Evolutionary conservation across 2,797 vertebrate genomes (phyloP).

Genomic region (Aulostomus chinensis): DNA sequence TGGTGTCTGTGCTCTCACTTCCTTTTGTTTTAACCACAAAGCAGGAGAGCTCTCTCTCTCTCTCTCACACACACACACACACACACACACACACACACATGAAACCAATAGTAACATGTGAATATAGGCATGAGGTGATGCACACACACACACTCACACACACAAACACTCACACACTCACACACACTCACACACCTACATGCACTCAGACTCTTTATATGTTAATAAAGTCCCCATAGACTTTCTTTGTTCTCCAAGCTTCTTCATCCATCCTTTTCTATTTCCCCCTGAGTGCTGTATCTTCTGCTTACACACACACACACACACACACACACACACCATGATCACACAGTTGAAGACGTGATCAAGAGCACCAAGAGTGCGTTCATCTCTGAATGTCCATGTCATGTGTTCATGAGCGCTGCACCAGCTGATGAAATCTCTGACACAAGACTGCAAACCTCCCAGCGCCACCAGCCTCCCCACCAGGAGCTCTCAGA

Average conservation of each 20-base stretch:
- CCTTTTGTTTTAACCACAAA: conserved; percentile 14
- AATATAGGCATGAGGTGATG: background rate
- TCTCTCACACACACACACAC: background rate
- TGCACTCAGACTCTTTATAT: conserved; percentile 51
- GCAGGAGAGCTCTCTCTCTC: conserved; percentile 13
- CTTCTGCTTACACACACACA: conserved; percentile 11
- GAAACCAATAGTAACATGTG: background rate
- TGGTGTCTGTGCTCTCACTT: conserved; percentile 25
- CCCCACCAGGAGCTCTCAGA: conserved; percentile 26
- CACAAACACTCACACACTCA: conserved; percentile 17
- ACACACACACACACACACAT: conserved; percentile 10
- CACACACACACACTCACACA: background rate
- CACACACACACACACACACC: conserved; percentile 32
- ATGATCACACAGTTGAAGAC: no score
- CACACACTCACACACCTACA: conserved; percentile 36
- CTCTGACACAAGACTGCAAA: conserved; percentile 40
- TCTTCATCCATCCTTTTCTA: conserved; percentile 53
- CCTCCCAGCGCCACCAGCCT: conserved; percentile 20
- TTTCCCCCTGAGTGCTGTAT: conserved; percentile 47
- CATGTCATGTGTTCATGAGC: conserved; percentile 34
- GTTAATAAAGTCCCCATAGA: conserved; percentile 71
- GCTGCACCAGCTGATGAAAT: conserved; percentile 43
- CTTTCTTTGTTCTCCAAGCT: conserved; percentile 60
- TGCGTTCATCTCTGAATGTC: conserved; percentile 18
- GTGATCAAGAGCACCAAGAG: conserved; percentile 29